Evolutionary conservation across 1,140 invertebrate genomes (phyloP).

Genomic region (Diorhabda sublineata): DNA sequence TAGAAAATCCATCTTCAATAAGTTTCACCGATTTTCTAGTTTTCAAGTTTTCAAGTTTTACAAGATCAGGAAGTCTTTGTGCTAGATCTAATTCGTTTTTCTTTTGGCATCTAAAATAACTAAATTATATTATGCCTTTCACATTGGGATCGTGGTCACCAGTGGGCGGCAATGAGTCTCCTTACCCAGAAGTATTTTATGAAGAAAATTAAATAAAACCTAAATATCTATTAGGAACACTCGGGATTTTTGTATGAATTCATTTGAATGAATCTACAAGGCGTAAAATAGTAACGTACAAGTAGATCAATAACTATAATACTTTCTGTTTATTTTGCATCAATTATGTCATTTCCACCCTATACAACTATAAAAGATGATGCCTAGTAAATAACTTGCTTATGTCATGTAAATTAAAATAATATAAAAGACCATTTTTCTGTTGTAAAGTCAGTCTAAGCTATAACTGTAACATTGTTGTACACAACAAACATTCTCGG

Average conservation of each 20-base stretch:
- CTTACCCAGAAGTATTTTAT: conserved; percentile 15
- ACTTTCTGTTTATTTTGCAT: neutral
- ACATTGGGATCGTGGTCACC: conserved; percentile 25
- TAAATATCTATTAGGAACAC: conserved; percentile 3
- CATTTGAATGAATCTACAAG: conserved; percentile 10
- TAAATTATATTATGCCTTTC: conserved; percentile 13
- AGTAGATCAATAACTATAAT: conserved; percentile 11
- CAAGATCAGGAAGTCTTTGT: conserved; percentile 39
- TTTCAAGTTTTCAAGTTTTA: too few relatives aligned
- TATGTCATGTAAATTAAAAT: too few relatives aligned
- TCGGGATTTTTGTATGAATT: conserved; percentile 8
- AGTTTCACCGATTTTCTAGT: conserved; percentile 33
- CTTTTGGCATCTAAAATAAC: conserved; percentile 26
- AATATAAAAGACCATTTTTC: too few relatives aligned
- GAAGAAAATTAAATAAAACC: conserved; percentile 11
- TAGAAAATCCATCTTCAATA: conserved; percentile 37
- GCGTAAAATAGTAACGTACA: conserved; percentile 9
- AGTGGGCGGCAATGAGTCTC: conserved; percentile 34
- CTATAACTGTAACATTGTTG: too few relatives aligned
- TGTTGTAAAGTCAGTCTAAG: too few relatives aligned
- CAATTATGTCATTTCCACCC: too few relatives aligned
- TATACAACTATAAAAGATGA: too few relatives aligned
- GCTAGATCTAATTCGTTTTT: conserved; percentile 40
- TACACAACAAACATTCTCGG: too few relatives aligned
- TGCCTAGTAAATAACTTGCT: too few relatives aligned